Evolutionary conservation across 2,888 invertebrate species (phyloP), one percentile per base, ranked within the genome.

Genomic region (Cotesia congregata): DNA sequence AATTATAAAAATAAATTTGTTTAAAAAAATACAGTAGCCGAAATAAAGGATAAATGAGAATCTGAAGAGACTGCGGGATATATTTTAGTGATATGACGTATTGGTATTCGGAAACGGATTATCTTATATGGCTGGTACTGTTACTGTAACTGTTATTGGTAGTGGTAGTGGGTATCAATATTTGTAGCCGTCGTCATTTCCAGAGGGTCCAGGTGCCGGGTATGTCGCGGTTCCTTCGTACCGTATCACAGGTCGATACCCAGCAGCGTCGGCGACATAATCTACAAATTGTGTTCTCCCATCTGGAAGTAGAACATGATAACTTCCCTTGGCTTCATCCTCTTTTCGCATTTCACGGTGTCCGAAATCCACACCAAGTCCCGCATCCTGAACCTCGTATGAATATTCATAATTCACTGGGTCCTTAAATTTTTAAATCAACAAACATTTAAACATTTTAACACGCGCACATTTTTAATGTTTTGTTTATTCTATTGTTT

Each of bases 281-380:
- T 93, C 93, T 3, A 93, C 93, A 38, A 92, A 91, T 86, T 93
- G 93, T 83, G 91, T 92, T 75, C 93, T 90, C 1, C 93, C 93
- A 80, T 93, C 93, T 0, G 93, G 93, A 72, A 93, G 89, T 62
- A 93, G 88, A 60, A 93, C 93, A 86, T 93, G 92, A 88, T 93
- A 94, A 62, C 92, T 92, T 67, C 94, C 93, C 6, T 92, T 91
- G 0, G 93, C 93, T 68, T 91, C 91, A 80, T 93, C 92, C 74
- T 93, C 93, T 83, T 93, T 92, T 38, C 93, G 90, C 84, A 92
- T 92, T 88, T 94, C 93, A 69, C 91, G 91, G 86, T 93, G 93
- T 0, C 93, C 93, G 83, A 93, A 93, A 85, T 93, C 92, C 61
- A 93, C 85, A 65, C 91, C 92, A 6, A 91, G 90, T 1, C 86